Evolutionary conservation across 2,113 vertebrate genomes (phyloP).

Genomic region (Ctenodactylus gundi): DNA sequence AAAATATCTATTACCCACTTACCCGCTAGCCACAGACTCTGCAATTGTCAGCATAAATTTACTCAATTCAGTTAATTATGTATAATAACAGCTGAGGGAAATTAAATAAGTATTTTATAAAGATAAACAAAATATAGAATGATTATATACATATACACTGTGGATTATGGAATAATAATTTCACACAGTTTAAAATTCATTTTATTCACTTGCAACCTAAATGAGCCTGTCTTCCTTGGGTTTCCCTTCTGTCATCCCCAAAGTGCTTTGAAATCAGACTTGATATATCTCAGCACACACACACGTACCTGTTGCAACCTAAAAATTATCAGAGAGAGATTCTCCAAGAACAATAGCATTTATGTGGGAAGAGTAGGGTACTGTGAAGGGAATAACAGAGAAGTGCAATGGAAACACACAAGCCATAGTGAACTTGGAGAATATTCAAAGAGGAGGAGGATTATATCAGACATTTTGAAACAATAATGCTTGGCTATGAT

Average conservation of each 20-base stretch:
- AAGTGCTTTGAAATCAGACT: background rate
- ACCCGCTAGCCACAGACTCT: conserved; percentile 33
- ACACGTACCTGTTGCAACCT: too few species aligned
- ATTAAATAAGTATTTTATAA: conserved; percentile 62
- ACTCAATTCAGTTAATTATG: conserved; percentile 34
- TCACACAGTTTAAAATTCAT: conserved; percentile 8
- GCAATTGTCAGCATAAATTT: background rate
- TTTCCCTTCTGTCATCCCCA: background rate
- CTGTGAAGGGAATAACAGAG: background rate
- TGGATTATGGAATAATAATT: background rate
- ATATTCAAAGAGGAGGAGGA: background rate
- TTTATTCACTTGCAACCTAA: background rate
- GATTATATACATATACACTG: background rate
- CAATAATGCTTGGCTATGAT: background rate
- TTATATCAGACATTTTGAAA: background rate
- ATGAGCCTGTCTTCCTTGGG: background rate
- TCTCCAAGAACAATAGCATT: background rate
- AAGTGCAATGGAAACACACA: background rate
- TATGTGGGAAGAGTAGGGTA: background rate
- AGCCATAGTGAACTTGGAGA: background rate
- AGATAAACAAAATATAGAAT: background rate
- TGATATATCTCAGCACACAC: background rate
- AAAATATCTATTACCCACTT: conserved; percentile 40
- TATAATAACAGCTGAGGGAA: background rate
- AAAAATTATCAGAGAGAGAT: background rate